Conservation (phyloP, 2,888 invertebrate genomes). For the Iselma pallidipennis region DNA sequence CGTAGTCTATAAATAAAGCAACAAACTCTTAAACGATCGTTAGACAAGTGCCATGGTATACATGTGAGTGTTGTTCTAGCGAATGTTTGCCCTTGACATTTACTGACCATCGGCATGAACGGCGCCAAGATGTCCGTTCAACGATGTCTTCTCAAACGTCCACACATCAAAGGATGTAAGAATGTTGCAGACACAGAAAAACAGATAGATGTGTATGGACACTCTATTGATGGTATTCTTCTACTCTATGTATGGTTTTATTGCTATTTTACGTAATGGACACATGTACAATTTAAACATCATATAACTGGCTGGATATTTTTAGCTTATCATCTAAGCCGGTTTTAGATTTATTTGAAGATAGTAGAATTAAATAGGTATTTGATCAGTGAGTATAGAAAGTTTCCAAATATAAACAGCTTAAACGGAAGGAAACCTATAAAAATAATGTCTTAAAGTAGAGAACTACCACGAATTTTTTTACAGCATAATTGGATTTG, state of each 20-base stretch:
- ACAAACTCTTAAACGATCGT: slow-evolving; percentile 27
- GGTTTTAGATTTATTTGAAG: not conserved
- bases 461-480: too few species aligned
- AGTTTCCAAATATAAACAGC: too few species aligned
- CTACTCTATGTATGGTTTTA: not conserved
- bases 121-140: slow-evolving; percentile 43
- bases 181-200: not conserved
- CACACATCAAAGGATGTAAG: slow-evolving; percentile 19
- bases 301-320: not conserved
- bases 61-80: slow-evolving; percentile 19
- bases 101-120: slow-evolving; percentile 42
- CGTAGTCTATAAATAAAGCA: slow-evolving; percentile 38
- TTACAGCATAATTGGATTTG: too few species aligned
- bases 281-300: not conserved
- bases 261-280: not conserved
- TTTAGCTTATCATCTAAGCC: not conserved
- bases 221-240: not conserved
- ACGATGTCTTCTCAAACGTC: slow-evolving; percentile 40
- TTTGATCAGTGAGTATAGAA: not conserved
- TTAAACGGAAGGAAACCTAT: too few species aligned
- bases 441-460: too few species aligned
- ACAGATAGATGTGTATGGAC: too few species aligned
- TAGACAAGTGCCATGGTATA: slow-evolving; percentile 34
- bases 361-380: not conserved
- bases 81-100: slow-evolving; percentile 47